Percentiles rank a stretch among this genome's conserved stretches.
These are phyloP conservation scores for Onychomys torridus DNA, from an alignment of 2,797 vertebrate species.

Conservation along the genomic window DNA sequence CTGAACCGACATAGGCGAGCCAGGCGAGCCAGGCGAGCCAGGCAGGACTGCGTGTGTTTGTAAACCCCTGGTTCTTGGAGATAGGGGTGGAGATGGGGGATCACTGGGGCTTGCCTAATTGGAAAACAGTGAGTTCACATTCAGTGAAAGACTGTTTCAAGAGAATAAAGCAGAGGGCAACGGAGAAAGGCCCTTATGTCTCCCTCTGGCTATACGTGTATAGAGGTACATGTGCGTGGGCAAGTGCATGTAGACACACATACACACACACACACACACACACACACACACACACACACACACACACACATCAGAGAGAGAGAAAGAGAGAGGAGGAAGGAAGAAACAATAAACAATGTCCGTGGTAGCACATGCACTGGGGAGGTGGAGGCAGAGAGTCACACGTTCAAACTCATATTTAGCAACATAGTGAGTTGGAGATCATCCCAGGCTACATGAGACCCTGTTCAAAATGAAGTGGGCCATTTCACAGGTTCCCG, in stretches of 20 bases:
- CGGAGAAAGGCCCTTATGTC: neutral
- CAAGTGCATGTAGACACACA: rapidly evolving
- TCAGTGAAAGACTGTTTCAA: neutral
- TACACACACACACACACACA: too few relatives aligned
- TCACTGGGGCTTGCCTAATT: neutral
- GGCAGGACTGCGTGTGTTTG: neutral
- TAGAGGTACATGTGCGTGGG: neutral
- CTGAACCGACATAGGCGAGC: too few relatives aligned
- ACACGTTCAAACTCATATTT: neutral
- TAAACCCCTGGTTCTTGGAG: neutral
- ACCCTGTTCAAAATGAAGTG: neutral
- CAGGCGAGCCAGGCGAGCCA: neutral
- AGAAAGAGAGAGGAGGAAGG: neutral
- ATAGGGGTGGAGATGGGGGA: neutral
- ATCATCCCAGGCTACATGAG: neutral
- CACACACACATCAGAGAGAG: neutral
- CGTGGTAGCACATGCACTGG: too few relatives aligned
- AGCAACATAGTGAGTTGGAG: neutral
- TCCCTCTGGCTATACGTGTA: neutral
- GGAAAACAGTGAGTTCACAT: neutral
- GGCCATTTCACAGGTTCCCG: neutral
- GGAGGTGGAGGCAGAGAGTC: neutral
- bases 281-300: too few relatives aligned
- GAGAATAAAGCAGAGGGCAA: neutral
- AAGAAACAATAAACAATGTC: neutral